A percentile compares a stretch with the other conserved stretches of the same genome.
Conservation (phyloP, 2,888 invertebrate species). For the Siphlonurus alternatus region DNA sequence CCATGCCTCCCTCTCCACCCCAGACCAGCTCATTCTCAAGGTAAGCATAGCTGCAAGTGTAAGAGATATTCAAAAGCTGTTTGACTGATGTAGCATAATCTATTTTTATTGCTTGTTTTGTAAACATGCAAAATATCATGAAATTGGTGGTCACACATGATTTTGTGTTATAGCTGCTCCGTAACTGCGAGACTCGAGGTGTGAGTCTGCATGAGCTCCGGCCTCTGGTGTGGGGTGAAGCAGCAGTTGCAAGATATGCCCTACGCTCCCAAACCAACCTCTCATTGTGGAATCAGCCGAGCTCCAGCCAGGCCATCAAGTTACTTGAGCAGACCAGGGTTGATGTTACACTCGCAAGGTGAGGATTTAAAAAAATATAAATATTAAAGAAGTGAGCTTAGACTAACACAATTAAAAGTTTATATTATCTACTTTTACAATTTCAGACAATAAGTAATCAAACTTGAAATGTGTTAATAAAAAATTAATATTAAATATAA, state of each 20-base stretch:
- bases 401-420: too few relatives aligned
- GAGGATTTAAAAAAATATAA: too few relatives aligned
- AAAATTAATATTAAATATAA: too few relatives aligned
- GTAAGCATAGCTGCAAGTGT: constrained; percentile 21
- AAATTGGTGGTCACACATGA: too few relatives aligned
- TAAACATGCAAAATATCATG: neutral
- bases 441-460: too few relatives aligned
- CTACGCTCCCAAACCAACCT: constrained; percentile 20
- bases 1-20: constrained; percentile 46
- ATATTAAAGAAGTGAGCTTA: too few relatives aligned
- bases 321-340: constrained; percentile 34
- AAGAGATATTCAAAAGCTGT: too few relatives aligned
- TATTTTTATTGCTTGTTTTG: too few relatives aligned
- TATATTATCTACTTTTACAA: too few relatives aligned
- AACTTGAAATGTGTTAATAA: too few relatives aligned
- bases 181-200: constrained; percentile 49
- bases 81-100: too few relatives aligned
- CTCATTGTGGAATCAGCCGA: constrained; percentile 51
- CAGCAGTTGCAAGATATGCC: constrained; percentile 57
- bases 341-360: neutral
- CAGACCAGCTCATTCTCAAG: constrained; percentile 48
- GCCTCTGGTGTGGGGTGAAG: constrained; percentile 71
- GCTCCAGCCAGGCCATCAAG: constrained; percentile 52
- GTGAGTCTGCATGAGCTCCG: constrained; percentile 46
- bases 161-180: constrained; percentile 36